phyloP scores from a whole-genome alignment of 2,888 invertebrate species.

The Homarus gammarus region DNA sequence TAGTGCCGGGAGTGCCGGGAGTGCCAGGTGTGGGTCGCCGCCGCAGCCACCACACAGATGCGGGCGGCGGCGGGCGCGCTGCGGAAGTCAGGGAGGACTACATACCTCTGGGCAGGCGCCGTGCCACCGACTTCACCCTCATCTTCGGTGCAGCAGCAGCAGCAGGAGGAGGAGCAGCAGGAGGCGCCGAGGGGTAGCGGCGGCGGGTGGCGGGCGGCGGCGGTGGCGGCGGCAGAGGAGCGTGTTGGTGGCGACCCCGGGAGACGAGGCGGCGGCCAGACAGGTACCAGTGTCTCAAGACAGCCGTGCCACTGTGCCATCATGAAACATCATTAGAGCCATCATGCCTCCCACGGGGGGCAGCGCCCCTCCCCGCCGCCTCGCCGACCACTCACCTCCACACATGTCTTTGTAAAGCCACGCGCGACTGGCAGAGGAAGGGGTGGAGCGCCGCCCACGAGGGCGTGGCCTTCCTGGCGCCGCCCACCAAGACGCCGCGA shows the following conservation, averaged over 20 bases:
- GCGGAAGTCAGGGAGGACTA: constrained; percentile 45
- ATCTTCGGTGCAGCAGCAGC: constrained; percentile 47
- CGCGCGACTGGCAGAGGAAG: constrained; percentile 35
- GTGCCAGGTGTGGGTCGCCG: neutral
- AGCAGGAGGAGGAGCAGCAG: neutral
- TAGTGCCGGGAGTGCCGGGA: neutral
- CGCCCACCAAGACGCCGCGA: constrained; percentile 62
- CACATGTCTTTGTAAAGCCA: constrained; percentile 36
- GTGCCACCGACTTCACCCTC: constrained; percentile 68
- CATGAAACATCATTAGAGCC: constrained; percentile 74
- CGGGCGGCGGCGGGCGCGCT: constrained; percentile 23
- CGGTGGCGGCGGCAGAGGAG: constrained; percentile 22
- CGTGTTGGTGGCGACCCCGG: constrained; percentile 13
- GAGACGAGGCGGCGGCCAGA: constrained; percentile 46
- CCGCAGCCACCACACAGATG: constrained; percentile 7
- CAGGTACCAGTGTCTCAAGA: constrained; percentile 74
- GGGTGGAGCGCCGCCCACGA: constrained; percentile 46
- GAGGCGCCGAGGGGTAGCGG: neutral
- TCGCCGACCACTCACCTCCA: constrained; percentile 56
- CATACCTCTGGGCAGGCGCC: constrained; percentile 72
- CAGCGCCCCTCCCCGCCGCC: constrained; percentile 58
- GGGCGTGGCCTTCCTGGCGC: constrained; percentile 43
- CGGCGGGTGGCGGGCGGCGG: constrained; percentile 9
- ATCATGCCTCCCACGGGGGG: constrained; percentile 70
- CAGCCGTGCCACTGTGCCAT: constrained; percentile 72